These are phyloP conservation scores for Anolis apletophallus DNA, from an alignment of 2,797 vertebrate genomes.

Conservation along the genomic window DNA sequence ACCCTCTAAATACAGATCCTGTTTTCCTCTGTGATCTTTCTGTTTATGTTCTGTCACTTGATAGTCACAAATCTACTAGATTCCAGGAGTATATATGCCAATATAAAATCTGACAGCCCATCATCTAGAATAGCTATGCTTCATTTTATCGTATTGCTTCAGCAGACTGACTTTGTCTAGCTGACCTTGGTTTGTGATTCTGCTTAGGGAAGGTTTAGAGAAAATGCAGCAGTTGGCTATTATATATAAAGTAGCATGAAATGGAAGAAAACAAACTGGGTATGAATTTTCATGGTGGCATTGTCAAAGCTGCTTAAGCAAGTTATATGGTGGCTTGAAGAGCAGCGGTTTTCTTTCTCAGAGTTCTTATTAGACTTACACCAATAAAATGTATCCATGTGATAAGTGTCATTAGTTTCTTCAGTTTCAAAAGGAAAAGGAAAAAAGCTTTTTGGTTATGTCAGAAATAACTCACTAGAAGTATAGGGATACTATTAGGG, in stretches of 20 bases:
- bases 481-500: not conserved
- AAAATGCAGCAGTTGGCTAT: not conserved
- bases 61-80: constrained; percentile 40
- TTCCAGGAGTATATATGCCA: constrained; percentile 23
- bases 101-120: constrained; percentile 51
- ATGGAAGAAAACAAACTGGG: constrained; percentile 1
- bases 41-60: constrained; percentile 17
- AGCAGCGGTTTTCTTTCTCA: not conserved
- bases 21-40: not conserved
- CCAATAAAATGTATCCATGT: not conserved
- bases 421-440: not conserved
- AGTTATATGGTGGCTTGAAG: not conserved
- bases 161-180: constrained; percentile 26
- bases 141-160: constrained; percentile 47
- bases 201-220: constrained; percentile 31
- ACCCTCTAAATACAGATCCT: constrained; percentile 36
- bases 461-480: not conserved
- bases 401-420: not conserved
- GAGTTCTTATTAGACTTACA: not conserved
- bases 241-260: not conserved
- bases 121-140: constrained; percentile 38
- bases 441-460: not conserved
- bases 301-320: constrained; percentile 7
- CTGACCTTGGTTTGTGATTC: constrained; percentile 40
- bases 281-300: not conserved